These are phyloP conservation scores for Characodon lateralis DNA, from an alignment of 2,797 vertebrate species.

Conservation along the genomic window DNA sequence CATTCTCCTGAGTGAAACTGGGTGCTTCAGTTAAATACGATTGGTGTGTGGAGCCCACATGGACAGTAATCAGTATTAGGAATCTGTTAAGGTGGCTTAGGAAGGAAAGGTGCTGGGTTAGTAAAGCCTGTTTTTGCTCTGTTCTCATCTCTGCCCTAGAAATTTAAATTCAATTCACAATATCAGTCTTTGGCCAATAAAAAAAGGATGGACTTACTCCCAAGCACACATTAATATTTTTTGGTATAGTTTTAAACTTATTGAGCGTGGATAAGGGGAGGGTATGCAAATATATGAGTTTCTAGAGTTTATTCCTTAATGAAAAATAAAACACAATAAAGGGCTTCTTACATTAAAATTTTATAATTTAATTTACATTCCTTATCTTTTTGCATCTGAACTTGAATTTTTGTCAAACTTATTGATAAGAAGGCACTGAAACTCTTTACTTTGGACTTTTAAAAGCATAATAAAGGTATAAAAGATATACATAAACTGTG, in stretches of 20 bases:
- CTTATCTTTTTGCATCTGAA: background rate
- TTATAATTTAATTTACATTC: background rate
- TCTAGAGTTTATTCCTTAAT: background rate
- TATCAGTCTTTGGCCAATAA: background rate
- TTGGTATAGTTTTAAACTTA: too few relatives aligned
- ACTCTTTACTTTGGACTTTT: background rate
- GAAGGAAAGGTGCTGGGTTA: background rate
- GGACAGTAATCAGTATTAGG: slow-evolving; percentile 19
- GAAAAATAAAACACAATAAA: too few relatives aligned
- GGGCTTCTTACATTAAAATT: too few relatives aligned
- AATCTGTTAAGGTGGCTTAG: slow-evolving; percentile 11
- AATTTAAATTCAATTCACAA: background rate
- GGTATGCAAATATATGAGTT: background rate
- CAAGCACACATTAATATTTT: too few relatives aligned
- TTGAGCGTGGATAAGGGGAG: background rate
- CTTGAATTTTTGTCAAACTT: background rate
- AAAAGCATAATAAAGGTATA: background rate
- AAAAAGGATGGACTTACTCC: background rate
- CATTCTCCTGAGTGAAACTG: slow-evolving; percentile 19
- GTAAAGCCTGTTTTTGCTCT: background rate
- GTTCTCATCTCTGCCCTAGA: background rate
- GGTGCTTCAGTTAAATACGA: slow-evolving; percentile 10
- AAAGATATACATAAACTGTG: background rate
- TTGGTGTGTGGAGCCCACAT: background rate
- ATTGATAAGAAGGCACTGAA: background rate